Evolutionary conservation across 2,797 vertebrate species (phyloP), one percentile per base, ranked within the genome.

Genomic region (Hyperoplus immaculatus): DNA sequence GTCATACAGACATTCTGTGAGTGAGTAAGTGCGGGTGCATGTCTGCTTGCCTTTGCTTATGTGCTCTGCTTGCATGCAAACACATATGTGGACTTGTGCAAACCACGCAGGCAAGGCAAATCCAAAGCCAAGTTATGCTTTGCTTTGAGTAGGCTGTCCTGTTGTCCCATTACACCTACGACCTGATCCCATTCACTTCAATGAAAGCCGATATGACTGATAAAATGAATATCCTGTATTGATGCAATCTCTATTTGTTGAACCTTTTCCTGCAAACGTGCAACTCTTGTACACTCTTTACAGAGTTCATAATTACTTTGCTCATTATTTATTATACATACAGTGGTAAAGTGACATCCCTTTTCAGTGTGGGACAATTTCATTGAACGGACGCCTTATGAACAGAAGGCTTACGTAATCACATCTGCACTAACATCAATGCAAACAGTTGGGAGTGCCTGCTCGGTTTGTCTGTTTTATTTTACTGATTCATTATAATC

Each of bases 1-100:
- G 58, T 84, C 73, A 51, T 10, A 43, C 53, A 62, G 62, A 54
- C 38, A 47, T 50, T 36, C 47, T 39, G 16, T 41, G 10, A 4
- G 1, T 41, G 4, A 12, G 3, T 38, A n/a, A 46, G 59, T 64
- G 43, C 46, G 29, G 29, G 29, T 29, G n/a, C 39, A 21, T 38
- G 62, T 57, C 42, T 56, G 0, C 51, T 56, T 43, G 60, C 21
- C 36, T 6, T 15, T 41, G n/a, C 51, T 43, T 4, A 55, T 55
- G 4, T 36, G 39, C 36, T 64, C 29, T 0, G 3, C 46, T 51
- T 39, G n/a, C 15, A 57, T 81, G 65, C 16, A 71, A 11, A 53
- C 29, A 13, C 43, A 11, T 42, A 29, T 36, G 61, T 73, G 54
- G 12, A 45, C 21, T 10, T 15, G 14, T 6, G 38, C n/a, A 4